Evolutionary conservation across 2,888 invertebrate species (phyloP).

Genomic region (Apotomis capreana): DNA sequence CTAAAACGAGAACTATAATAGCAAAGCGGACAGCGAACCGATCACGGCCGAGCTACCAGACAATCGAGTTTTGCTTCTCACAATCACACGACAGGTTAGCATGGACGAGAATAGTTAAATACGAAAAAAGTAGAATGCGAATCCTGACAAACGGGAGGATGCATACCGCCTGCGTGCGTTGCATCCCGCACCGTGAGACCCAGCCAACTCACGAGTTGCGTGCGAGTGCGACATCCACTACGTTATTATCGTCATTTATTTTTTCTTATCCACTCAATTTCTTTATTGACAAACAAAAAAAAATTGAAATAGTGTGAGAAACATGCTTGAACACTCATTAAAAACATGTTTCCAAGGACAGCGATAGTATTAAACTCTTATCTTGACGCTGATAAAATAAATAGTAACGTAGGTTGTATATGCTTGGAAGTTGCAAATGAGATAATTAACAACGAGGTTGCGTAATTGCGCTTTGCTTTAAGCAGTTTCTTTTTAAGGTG

Average conservation of each 20-base stretch:
- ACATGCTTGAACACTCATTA: constrained; percentile 19
- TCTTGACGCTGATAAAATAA: constrained; percentile 33
- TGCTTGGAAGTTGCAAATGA: constrained; percentile 25
- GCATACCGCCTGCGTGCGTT: constrained; percentile 60
- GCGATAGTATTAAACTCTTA: constrained; percentile 29
- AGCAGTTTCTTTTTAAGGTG: constrained; percentile 34
- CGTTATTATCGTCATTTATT: constrained; percentile 44
- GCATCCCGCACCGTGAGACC: constrained; percentile 65
- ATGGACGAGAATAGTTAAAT: constrained; percentile 48
- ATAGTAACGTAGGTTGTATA: constrained; percentile 27
- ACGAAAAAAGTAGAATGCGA: constrained; percentile 67
- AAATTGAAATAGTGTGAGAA: constrained; percentile 31
- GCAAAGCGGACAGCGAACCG: constrained; percentile 50
- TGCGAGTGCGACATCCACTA: constrained; percentile 46
- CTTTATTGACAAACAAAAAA: constrained; percentile 32
- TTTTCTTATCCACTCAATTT: constrained; percentile 27
- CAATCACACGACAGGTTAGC: constrained; percentile 65
- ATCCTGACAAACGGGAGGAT: constrained; percentile 62
- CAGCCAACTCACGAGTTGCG: constrained; percentile 56
- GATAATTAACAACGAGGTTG: constrained; percentile 39
- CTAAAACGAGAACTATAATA: constrained; percentile 52
- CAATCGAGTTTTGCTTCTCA: constrained; percentile 73
- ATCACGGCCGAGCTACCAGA: constrained; percentile 46
- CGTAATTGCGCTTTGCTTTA: constrained; percentile 21
- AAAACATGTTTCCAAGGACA: constrained; percentile 29